Evolutionary conservation across 2,888 invertebrate genomes (phyloP).

Genomic region (Cephus runcator): DNA sequence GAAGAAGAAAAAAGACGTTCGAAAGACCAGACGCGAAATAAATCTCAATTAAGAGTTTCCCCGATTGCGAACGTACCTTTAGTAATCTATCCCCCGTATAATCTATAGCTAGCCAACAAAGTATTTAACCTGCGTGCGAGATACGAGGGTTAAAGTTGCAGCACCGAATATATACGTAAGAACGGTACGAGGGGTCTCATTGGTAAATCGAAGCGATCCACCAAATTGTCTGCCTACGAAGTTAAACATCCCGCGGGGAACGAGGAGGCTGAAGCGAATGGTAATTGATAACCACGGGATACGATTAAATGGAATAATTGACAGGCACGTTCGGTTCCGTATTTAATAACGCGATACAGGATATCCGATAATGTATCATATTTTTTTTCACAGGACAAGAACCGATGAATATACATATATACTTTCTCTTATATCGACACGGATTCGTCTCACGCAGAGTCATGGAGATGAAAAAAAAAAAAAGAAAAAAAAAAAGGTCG

Average conservation of each 20-base stretch:
- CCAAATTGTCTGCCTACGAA: not conserved
- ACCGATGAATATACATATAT: no score
- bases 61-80: no score
- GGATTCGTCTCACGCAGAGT: no score
- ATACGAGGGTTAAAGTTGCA: not conserved
- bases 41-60: no score
- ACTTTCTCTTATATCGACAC: no score
- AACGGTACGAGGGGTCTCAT: not conserved
- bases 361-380: conserved; percentile 22
- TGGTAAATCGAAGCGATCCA: not conserved
- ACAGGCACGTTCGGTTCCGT: conserved; percentile 3
- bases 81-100: no score
- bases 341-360: conserved; percentile 10
- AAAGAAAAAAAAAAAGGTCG: not conserved
- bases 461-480: no score
- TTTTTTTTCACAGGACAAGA: conserved; percentile 6
- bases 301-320: conserved; percentile 26
- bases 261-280: conserved; percentile 4
- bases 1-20: no score
- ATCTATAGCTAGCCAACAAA: no score
- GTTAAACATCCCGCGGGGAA: conserved; percentile 14
- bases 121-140: not conserved
- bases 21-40: no score
- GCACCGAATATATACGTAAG: not conserved
- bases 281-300: not conserved